Conservation (phyloP, 2,113 vertebrate species). For the Indri indri region DNA sequence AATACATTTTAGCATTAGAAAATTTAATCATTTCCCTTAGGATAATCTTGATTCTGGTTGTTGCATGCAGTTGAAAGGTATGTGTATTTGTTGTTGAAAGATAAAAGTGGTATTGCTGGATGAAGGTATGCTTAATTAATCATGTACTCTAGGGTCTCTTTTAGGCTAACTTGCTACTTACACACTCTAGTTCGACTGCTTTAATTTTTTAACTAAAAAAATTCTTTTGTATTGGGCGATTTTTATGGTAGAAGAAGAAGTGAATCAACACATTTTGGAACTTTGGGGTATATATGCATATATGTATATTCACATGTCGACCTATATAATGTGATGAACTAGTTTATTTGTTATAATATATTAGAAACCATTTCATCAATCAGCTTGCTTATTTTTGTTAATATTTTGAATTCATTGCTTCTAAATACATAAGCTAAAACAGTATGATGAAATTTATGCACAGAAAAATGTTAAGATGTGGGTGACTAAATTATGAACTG, state of each 20-base stretch:
- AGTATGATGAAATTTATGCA: not conserved
- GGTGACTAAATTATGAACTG: not conserved
- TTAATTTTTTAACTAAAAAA: not conserved
- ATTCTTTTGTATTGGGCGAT: not conserved
- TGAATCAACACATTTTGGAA: not conserved
- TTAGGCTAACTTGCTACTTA: not conserved
- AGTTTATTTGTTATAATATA: not conserved
- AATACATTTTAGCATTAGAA: not conserved
- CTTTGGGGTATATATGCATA: not conserved
- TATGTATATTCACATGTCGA: too few relatives aligned
- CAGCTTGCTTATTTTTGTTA: not conserved
- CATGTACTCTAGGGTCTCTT: not conserved
- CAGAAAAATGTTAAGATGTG: not conserved
- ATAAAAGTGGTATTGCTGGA: not conserved
- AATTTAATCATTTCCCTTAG: not conserved
- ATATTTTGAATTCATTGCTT: not conserved
- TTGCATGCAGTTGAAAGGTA: not conserved
- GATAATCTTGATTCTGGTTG: not conserved
- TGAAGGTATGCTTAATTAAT: not conserved
- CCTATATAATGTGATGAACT: not conserved
- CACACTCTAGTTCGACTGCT: not conserved
- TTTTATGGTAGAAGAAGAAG: not conserved
- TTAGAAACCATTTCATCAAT: not conserved
- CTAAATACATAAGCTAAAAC: not conserved
- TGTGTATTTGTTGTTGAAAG: not conserved